phyloP scores from a whole-genome alignment of 2,797 vertebrate genomes.

The Hoplostethus atlanticus region DNA sequence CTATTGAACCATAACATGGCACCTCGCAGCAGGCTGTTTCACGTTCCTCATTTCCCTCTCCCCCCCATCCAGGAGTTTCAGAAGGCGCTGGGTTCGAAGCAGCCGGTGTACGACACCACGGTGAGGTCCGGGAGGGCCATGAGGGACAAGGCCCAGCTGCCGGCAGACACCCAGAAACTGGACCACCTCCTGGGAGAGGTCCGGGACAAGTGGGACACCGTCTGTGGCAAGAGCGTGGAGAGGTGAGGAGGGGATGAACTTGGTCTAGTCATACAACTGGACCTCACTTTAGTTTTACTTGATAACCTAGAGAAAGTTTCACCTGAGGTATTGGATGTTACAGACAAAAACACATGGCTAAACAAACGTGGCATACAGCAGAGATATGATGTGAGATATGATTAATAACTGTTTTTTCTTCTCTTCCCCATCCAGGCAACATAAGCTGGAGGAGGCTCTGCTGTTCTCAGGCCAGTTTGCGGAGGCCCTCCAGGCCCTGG shows the following conservation, averaged over 20 bases:
- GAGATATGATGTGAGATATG: background rate
- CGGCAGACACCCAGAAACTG: constrained; percentile 92
- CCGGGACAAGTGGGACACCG: constrained; percentile 98
- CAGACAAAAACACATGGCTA: too few relatives aligned
- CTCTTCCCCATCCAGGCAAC: constrained; percentile 86
- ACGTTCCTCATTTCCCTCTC: accelerated
- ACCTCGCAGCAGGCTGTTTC: background rate
- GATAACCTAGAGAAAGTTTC: too few relatives aligned
- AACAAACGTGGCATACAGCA: too few relatives aligned
- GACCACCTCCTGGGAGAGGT: constrained; percentile 96
- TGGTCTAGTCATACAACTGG: too few relatives aligned
- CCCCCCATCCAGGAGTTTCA: constrained; percentile 91
- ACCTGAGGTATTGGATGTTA: background rate
- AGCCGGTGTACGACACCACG: constrained; percentile 97
- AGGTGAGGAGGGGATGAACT: constrained; percentile 80
- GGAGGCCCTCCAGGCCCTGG: constrained; percentile 95
- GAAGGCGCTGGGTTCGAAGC: constrained; percentile 96
- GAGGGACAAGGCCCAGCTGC: constrained; percentile 94
- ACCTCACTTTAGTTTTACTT: too few relatives aligned
- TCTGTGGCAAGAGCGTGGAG: constrained; percentile 98
- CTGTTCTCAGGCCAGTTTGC: constrained; percentile 99
- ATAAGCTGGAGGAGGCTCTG: constrained; percentile 98
- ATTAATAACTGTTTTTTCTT: background rate
- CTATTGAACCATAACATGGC: background rate
- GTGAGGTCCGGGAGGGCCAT: constrained; percentile 95